These are phyloP conservation scores for Merodon equestris DNA, from an alignment of 2,888 invertebrate species.

Conservation along the genomic window DNA sequence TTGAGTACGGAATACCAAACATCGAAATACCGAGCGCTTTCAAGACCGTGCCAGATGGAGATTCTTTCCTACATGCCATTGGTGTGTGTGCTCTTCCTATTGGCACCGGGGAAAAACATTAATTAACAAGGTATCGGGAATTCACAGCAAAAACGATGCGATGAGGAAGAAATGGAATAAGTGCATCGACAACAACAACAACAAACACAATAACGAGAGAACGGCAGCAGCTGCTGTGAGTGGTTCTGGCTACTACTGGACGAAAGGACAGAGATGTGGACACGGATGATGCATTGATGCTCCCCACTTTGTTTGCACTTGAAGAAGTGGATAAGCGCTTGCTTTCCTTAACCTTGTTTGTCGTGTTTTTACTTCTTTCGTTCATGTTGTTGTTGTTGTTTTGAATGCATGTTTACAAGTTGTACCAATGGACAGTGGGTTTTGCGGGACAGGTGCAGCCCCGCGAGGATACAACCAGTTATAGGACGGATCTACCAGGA, in stretches of 20 bases:
- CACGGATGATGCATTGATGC: constrained; percentile 23
- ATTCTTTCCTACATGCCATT: not conserved
- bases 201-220: constrained; percentile 28
- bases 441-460: constrained; percentile 31
- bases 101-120: constrained; percentile 60
- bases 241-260: constrained; percentile 37
- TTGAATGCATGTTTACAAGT: constrained; percentile 51
- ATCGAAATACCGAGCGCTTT: constrained; percentile 15
- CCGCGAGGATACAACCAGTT: too few relatives aligned
- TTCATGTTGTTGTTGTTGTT: constrained; percentile 18
- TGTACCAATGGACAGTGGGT: constrained; percentile 30
- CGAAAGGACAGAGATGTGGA: constrained; percentile 32
- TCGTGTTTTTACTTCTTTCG: too few relatives aligned
- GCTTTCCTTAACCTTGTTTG: too few relatives aligned
- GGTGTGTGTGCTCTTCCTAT: constrained; percentile 49
- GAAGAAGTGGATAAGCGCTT: constrained; percentile 47
- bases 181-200: constrained; percentile 2
- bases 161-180: not conserved
- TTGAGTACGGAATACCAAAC: constrained; percentile 1
- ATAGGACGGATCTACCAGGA: too few relatives aligned
- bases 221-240: constrained; percentile 56
- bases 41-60: constrained; percentile 10
- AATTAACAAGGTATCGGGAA: constrained; percentile 64
- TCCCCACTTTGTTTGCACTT: constrained; percentile 35
- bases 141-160: constrained; percentile 20